These are phyloP conservation scores for Phragmatobia fuliginosa DNA, from an alignment of 2,888 invertebrate genomes.

Conservation along the genomic window DNA sequence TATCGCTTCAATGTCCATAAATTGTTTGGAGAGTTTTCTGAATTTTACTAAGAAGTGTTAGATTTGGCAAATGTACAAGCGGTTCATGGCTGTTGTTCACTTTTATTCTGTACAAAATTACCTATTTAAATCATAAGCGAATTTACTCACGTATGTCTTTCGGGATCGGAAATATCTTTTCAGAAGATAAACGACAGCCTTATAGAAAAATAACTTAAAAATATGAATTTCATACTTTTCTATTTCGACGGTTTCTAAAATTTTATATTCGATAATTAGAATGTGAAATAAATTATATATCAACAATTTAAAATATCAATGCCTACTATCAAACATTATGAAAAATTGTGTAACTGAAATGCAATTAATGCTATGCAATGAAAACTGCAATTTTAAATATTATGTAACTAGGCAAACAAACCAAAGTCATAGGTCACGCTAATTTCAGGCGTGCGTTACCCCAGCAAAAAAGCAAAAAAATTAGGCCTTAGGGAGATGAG, in stretches of 20 bases:
- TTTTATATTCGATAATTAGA: neutral
- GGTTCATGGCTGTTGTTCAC: neutral
- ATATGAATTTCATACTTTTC: neutral
- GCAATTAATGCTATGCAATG: no score
- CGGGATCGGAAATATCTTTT: neutral
- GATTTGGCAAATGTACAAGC: slow-evolving; percentile 26
- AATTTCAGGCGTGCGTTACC: no score
- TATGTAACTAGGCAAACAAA: no score
- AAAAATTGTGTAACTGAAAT: no score
- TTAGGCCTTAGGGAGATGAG: no score
- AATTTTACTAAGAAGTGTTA: slow-evolving; percentile 24
- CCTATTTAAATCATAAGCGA: neutral
- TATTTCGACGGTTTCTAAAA: neutral
- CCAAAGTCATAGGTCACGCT: no score
- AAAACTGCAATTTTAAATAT: no score
- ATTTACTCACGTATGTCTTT: neutral
- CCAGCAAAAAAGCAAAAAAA: no score
- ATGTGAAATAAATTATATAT: neutral
- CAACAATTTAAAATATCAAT: no score
- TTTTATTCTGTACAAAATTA: neutral
- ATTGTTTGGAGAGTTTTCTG: slow-evolving; percentile 31
- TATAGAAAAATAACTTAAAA: no score
- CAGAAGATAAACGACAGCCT: no score
- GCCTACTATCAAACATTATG: no score
- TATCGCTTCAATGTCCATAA: slow-evolving; percentile 37